These are phyloP conservation scores for Pontoporia blainvillei DNA, from an alignment of 2,113 vertebrate genomes.

Conservation along the genomic window DNA sequence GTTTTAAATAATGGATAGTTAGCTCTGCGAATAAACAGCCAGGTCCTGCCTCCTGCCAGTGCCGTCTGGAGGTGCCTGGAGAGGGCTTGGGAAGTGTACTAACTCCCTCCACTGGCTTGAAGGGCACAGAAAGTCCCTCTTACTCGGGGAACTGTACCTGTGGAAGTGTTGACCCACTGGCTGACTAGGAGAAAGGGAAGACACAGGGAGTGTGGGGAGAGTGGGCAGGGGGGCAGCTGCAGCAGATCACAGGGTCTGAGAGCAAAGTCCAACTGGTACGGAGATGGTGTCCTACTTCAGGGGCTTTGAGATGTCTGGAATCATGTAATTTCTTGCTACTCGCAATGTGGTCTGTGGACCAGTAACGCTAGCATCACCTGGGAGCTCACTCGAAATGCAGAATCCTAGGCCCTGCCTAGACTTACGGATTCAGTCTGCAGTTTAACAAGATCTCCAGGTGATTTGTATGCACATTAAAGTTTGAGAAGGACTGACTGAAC, in stretches of 20 bases:
- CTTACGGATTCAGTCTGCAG: neutral
- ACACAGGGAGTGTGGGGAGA: neutral
- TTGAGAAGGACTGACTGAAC: neutral
- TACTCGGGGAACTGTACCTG: rapidly evolving
- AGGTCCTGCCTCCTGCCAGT: neutral
- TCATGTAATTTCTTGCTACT: neutral
- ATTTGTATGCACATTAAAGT: neutral
- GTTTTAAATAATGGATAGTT: constrained; percentile 52
- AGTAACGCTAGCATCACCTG: neutral
- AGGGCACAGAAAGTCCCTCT: neutral
- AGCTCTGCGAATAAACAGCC: constrained; percentile 47
- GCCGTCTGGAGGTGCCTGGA: neutral
- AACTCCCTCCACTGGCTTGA: neutral
- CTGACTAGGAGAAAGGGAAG: neutral
- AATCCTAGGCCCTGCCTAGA: neutral
- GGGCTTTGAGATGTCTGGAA: neutral
- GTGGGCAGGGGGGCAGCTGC: neutral
- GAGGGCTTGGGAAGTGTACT: neutral
- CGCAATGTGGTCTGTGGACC: neutral
- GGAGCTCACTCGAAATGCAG: neutral
- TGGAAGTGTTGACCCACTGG: neutral
- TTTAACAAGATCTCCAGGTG: neutral
- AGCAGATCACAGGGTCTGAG: neutral
- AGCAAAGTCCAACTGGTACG: neutral
- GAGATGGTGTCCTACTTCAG: neutral